A percentile compares a stretch with the other conserved stretches of the same genome.
phyloP scores from a whole-genome alignment of 1,140 invertebrate genomes.

The Sitobion miscanthi region DNA sequence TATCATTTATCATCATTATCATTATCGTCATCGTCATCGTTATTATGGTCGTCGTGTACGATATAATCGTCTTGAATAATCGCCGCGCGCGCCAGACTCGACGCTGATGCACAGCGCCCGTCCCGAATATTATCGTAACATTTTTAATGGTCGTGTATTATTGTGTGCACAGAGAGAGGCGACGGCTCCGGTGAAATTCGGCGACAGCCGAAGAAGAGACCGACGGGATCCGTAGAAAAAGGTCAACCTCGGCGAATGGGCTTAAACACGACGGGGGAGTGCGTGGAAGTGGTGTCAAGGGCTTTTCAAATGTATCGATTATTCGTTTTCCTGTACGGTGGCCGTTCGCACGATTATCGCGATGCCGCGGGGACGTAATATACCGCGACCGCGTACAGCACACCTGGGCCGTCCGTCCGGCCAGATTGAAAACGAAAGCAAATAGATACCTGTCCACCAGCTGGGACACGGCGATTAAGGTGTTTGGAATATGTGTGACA shows the following conservation, averaged over 20 bases:
- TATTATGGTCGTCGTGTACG: no score
- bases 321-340: not conserved
- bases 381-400: not conserved
- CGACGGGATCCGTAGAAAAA: not conserved
- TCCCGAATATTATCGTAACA: no score
- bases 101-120: no score
- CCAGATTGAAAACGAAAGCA: not conserved
- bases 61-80: not conserved
- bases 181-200: no score
- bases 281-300: conserved; percentile 20
- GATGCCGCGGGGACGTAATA: not conserved
- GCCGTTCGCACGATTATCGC: not conserved
- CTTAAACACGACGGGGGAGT: not conserved
- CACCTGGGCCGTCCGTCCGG: not conserved
- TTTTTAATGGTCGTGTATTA: no score
- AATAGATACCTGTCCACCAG: not conserved
- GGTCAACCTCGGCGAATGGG: not conserved
- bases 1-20: not conserved
- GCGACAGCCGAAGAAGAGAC: not conserved
- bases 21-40: not conserved
- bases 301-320: conserved; percentile 37
- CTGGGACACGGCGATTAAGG: not conserved
- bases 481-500: not conserved
- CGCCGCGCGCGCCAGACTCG: not conserved
- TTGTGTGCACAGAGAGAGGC: no score